phyloP scores from a whole-genome alignment of 2,888 invertebrate species.

The Branchipolynoe longqiensis region DNA sequence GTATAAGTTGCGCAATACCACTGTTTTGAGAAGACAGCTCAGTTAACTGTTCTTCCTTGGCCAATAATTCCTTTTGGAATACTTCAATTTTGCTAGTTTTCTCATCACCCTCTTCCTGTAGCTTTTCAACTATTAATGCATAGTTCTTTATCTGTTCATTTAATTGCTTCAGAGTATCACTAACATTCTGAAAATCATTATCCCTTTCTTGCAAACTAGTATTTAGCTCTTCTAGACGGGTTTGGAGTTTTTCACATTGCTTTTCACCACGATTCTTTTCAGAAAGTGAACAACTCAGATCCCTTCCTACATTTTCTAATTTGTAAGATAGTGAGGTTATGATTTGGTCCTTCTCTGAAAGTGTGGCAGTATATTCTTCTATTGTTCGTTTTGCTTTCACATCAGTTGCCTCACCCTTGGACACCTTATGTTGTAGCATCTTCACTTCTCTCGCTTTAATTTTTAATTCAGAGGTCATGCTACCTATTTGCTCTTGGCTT shows the following conservation, averaged over 20 bases:
- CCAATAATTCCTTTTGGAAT: background rate
- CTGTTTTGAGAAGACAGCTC: background rate
- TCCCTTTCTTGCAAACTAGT: slow-evolving; percentile 16
- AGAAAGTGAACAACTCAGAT: background rate
- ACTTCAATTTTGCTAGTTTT: slow-evolving; percentile 2
- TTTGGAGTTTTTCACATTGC: background rate
- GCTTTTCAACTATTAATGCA: slow-evolving; percentile 24
- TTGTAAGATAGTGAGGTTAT: slow-evolving; percentile 33
- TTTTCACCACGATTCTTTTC: slow-evolving; percentile 2
- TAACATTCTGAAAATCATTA: slow-evolving; percentile 22
- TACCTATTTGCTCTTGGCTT: slow-evolving; percentile 13
- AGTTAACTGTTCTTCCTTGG: background rate
- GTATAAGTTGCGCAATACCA: background rate
- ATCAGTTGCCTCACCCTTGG: slow-evolving; percentile 5
- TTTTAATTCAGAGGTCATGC: slow-evolving; percentile 21
- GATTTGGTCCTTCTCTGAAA: slow-evolving; percentile 52
- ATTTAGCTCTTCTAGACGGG: background rate
- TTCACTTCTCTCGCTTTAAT: slow-evolving; percentile 9
- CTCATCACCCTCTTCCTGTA: slow-evolving; percentile 41
- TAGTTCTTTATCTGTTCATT: slow-evolving; percentile 55
- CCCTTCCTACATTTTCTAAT: slow-evolving; percentile 32
- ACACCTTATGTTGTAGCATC: slow-evolving; percentile 24
- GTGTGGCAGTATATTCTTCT: slow-evolving; percentile 8
- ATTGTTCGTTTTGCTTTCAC: background rate
- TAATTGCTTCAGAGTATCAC: background rate